Evolutionary conservation across 2,113 vertebrate species (phyloP), one percentile per base, ranked within the genome.

Genomic region (Garra rufa): DNA sequence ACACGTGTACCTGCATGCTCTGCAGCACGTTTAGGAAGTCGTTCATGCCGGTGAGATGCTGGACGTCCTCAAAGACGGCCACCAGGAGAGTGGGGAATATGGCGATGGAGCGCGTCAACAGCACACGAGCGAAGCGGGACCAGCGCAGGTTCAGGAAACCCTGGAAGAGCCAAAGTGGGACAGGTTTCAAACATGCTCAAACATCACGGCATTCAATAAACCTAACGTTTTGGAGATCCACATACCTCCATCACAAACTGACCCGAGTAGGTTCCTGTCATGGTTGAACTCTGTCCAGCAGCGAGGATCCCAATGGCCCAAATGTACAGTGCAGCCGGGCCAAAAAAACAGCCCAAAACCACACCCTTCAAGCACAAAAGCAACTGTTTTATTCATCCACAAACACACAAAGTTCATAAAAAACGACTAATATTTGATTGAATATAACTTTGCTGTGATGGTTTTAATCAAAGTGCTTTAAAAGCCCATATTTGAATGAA

Each of bases 231-330:
- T 41, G 19, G 1, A n/a, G 34, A 41, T 10, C 1, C 55, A 63
- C 76, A 14, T 88, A 98, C 98, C 97, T 99, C 98, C 98, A 99
- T 99, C 28, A 98, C 98, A 59, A 99, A 99, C 94, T 99, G 98
- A 19, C 98, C 98, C 0, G 98, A 98, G 88, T 99, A 99, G 0
- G 98, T 99, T 59, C 98, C 98, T 0, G 98, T 99, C 98, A 99
- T 99, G 14, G 98, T 99, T 28, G 98, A 99, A 92, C 98, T 99
- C 94, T 99, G 98, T 26, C 98, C 98, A 0, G 98, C 98, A 11
- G 98, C 98, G 24, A 99, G 94, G 90, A 99, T 99, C 7, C 98
- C 98, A 0, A 99, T 92, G 0, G 98, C 98, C 98, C 98, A 99
- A 90, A 99, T 99, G 82, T 99, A 99, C 70, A 99, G 95, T 0